These are phyloP conservation scores for Nomada hirtipes DNA, from an alignment of 2,888 invertebrate species.

Conservation along the genomic window DNA sequence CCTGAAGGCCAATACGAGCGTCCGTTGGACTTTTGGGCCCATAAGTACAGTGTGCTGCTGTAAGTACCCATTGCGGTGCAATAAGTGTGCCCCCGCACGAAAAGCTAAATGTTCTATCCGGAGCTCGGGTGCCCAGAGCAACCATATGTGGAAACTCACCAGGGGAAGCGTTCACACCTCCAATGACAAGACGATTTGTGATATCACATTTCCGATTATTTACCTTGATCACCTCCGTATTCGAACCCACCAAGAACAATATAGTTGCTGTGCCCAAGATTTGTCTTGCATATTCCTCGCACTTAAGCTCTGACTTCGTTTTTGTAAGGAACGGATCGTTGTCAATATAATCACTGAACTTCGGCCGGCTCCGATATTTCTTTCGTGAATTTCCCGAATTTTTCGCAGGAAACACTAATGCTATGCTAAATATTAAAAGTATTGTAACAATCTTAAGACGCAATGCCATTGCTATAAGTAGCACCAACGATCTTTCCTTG, in stretches of 20 bases:
- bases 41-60: constrained; percentile 74
- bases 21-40: constrained; percentile 44
- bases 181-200: constrained; percentile 55
- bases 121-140: constrained; percentile 58
- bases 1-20: constrained; percentile 63
- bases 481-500: constrained; percentile 11
- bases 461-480: constrained; percentile 44
- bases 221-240: constrained; percentile 5
- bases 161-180: constrained; percentile 52
- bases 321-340: constrained; percentile 45
- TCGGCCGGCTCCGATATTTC: background rate
- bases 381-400: constrained; percentile 41
- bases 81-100: constrained; percentile 69
- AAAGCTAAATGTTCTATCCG: constrained; percentile 41
- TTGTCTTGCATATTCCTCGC: constrained; percentile 59
- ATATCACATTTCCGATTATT: constrained; percentile 18
- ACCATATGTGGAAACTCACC: constrained; percentile 73
- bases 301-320: constrained; percentile 58
- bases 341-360: constrained; percentile 13
- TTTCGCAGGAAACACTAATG: constrained; percentile 6
- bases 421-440: constrained; percentile 31
- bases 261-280: constrained; percentile 7
- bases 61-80: constrained; percentile 70
- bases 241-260: constrained; percentile 27
- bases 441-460: constrained; percentile 12